Evolutionary conservation across 2,797 vertebrate species (phyloP).

Genomic region (Petrocephalus sullivani): DNA sequence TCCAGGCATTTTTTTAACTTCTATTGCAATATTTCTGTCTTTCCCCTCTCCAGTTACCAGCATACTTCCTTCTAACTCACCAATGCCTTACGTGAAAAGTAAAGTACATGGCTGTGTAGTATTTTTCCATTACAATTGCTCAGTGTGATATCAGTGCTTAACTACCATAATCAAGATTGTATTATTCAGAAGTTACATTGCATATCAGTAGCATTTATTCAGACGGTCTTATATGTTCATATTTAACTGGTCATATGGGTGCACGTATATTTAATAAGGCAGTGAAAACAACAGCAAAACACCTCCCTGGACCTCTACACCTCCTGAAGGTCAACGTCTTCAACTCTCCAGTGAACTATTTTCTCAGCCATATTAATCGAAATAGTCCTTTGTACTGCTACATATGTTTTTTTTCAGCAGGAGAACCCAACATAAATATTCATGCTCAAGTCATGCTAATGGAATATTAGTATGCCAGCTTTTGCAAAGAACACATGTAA

Average conservation of each 20-base stretch:
- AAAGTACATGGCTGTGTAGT: not conserved
- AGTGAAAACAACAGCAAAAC: not conserved
- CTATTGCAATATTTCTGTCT: not conserved
- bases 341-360: too few relatives aligned
- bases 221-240: not conserved
- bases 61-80: not conserved
- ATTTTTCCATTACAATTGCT: not conserved
- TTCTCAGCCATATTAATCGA: not conserved
- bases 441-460: constrained; percentile 16
- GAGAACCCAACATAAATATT: constrained; percentile 8
- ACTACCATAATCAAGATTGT: constrained; percentile 3
- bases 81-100: not conserved
- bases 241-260: not conserved
- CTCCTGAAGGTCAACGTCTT: not conserved
- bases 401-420: constrained; percentile 15
- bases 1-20: not conserved
- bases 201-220: not conserved
- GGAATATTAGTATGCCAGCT: constrained; percentile 23
- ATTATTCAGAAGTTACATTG: not conserved
- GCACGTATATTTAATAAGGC: not conserved
- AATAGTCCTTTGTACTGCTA: not conserved
- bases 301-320: not conserved
- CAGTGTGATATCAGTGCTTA: not conserved
- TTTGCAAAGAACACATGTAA: constrained; percentile 12
- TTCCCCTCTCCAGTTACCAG: not conserved